Percentiles rank a stretch among this genome's conserved stretches.
These are phyloP conservation scores for Rhinolophus sinicus DNA, from an alignment of 2,113 vertebrate species.

Conservation along the genomic window DNA sequence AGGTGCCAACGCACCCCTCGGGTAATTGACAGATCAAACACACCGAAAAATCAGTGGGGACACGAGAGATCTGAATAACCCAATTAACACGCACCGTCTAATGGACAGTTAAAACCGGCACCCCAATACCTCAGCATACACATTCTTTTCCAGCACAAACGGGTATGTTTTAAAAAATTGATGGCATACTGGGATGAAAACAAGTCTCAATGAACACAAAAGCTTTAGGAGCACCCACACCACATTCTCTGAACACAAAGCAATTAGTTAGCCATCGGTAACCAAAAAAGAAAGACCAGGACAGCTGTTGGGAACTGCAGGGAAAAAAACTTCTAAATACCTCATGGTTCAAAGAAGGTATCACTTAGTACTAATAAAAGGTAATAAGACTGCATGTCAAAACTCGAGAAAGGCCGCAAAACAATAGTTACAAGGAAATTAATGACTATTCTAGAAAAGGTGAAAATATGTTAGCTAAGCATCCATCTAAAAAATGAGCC, in stretches of 20 bases:
- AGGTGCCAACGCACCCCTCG: rapidly evolving
- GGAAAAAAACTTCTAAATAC: neutral
- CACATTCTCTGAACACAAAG: neutral
- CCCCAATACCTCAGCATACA: neutral
- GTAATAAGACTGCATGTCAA: neutral
- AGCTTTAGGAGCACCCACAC: neutral
- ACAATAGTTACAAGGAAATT: neutral
- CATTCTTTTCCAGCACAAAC: neutral
- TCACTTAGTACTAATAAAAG: neutral
- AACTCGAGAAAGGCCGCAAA: neutral
- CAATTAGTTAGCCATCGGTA: neutral
- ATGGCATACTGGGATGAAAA: neutral
- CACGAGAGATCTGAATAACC: rapidly evolving
- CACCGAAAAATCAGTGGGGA: rapidly evolving
- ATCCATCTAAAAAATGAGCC: neutral
- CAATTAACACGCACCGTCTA: rapidly evolving
- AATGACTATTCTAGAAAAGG: neutral
- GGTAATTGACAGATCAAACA: rapidly evolving
- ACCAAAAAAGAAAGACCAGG: neutral
- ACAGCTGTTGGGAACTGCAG: neutral
- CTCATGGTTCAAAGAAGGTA: neutral
- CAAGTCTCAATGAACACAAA: neutral
- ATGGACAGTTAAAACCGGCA: rapidly evolving
- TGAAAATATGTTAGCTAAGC: neutral
- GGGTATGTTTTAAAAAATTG: neutral